A percentile compares a stretch with the other conserved stretches of the same genome.
phyloP scores from a whole-genome alignment of 2,797 vertebrate genomes.

The Sparus aurata region DNA sequence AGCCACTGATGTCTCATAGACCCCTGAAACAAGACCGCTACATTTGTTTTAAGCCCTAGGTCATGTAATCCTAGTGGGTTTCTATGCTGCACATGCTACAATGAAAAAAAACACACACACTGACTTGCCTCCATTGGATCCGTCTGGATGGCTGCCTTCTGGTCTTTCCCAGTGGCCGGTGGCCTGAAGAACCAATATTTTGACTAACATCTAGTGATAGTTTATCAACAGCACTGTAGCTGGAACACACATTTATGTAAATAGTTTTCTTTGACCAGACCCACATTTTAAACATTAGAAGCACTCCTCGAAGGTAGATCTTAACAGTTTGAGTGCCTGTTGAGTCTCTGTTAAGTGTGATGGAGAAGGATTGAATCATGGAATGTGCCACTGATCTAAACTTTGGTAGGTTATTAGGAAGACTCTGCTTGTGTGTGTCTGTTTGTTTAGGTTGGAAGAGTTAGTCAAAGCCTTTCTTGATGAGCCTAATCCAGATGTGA shows the following conservation, averaged over 20 bases:
- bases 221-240: constrained; percentile 74
- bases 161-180: constrained; percentile 59
- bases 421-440: constrained; percentile 33
- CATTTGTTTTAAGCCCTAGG: constrained; percentile 72
- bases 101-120: constrained; percentile 51
- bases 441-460: constrained; percentile 86
- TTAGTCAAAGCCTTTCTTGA: constrained; percentile 87
- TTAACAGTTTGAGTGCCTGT: constrained; percentile 52
- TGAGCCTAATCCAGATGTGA: constrained; percentile 88
- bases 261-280: constrained; percentile 77
- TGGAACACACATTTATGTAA: constrained; percentile 68
- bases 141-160: constrained; percentile 56
- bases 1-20: constrained; percentile 52
- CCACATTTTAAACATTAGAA: constrained; percentile 66
- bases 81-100: constrained; percentile 34
- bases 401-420: neutral
- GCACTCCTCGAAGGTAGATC: constrained; percentile 48
- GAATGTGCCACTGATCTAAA: constrained; percentile 16
- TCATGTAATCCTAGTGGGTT: constrained; percentile 63
- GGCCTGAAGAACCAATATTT: constrained; percentile 75
- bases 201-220: constrained; percentile 71
- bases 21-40: constrained; percentile 53
- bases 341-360: constrained; percentile 34
- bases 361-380: constrained; percentile 32
- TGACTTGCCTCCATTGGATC: constrained; percentile 57